A percentile compares a stretch with the other conserved stretches of the same genome.
phyloP scores from a whole-genome alignment of 2,888 invertebrate species.

The Andrena fulva region DNA sequence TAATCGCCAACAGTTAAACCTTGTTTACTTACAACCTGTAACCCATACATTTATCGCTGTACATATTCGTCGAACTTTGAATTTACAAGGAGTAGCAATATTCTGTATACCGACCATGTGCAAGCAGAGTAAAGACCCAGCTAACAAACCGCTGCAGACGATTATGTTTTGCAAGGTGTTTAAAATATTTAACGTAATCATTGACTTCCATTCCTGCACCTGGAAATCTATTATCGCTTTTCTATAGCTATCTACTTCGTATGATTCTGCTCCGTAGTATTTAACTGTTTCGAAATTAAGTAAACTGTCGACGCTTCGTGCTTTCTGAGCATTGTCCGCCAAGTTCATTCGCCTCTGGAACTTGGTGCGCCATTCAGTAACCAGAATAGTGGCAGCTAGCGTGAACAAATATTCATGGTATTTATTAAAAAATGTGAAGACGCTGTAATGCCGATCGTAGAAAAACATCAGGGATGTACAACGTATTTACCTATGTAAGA shows the following conservation, averaged over 20 bases:
- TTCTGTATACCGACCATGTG: constrained; percentile 88
- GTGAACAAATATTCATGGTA: not conserved
- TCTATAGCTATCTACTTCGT: constrained; percentile 94
- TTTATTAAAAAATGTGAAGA: not conserved
- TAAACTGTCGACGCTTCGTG: constrained; percentile 97
- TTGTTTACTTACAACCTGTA: constrained; percentile 86
- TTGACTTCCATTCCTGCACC: constrained; percentile 95
- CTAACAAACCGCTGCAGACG: constrained; percentile 93
- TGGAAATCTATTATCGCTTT: constrained; percentile 95
- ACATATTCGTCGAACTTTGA: not conserved
- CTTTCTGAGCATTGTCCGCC: constrained; percentile 96
- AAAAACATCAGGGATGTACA: not conserved
- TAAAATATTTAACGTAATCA: constrained; percentile 94
- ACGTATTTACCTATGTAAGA: constrained; percentile 93
- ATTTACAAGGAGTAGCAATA: not conserved
- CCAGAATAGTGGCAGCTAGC: constrained; percentile 92
- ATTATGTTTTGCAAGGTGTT: constrained; percentile 97
- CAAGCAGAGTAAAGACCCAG: constrained; percentile 95
- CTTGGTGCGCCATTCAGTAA: constrained; percentile 99
- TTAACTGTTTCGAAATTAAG: constrained; percentile 99
- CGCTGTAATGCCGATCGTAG: not conserved
- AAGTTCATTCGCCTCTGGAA: constrained; percentile 97
- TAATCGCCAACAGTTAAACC: constrained; percentile 96
- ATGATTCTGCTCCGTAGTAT: constrained; percentile 97
- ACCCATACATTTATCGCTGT: constrained; percentile 21